A percentile compares a stretch with the other conserved stretches of the same genome.
Evolutionary conservation across 2,113 vertebrate species (phyloP).

Genomic region (Synodontis membranacea): DNA sequence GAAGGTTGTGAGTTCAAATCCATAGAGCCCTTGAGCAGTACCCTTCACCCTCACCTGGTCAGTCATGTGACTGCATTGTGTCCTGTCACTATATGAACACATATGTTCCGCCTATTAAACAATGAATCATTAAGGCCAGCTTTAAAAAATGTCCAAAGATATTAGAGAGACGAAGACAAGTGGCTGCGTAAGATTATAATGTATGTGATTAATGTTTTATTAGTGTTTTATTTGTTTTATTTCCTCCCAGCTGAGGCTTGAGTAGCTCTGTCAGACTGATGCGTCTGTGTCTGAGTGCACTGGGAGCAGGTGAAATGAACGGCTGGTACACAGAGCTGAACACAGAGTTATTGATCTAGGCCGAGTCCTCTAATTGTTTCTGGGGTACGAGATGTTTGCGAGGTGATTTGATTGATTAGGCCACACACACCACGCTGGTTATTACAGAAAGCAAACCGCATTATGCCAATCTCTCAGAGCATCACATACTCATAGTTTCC

Average conservation of each 20-base stretch:
- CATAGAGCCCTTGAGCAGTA: not conserved
- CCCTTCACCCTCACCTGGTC: not conserved
- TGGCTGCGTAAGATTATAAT: too few species aligned
- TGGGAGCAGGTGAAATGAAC: slow-evolving; percentile 74
- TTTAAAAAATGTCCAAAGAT: not conserved
- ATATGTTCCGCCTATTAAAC: not conserved
- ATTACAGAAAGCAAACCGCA: slow-evolving; percentile 42
- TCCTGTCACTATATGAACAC: not conserved
- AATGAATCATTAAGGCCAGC: not conserved
- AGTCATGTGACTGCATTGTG: not conserved
- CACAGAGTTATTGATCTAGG: slow-evolving; percentile 74
- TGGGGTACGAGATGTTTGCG: slow-evolving; percentile 72
- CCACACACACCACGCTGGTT: slow-evolving; percentile 50
- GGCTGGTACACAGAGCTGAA: slow-evolving; percentile 74
- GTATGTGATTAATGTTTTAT: too few species aligned
- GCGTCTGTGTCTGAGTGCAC: slow-evolving; percentile 65
- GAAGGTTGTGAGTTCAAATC: not conserved
- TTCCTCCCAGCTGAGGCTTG: slow-evolving; percentile 62
- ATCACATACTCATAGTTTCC: slow-evolving; percentile 2
- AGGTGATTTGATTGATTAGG: slow-evolving; percentile 81
- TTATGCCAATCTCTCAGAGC: not conserved
- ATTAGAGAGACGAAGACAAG: too few species aligned
- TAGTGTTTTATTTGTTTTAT: too few species aligned
- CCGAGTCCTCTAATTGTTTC: slow-evolving; percentile 79
- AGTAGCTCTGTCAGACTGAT: slow-evolving; percentile 65